These are phyloP conservation scores for Megastigmus dorsalis DNA, from an alignment of 2,888 invertebrate genomes.

Conservation along the genomic window DNA sequence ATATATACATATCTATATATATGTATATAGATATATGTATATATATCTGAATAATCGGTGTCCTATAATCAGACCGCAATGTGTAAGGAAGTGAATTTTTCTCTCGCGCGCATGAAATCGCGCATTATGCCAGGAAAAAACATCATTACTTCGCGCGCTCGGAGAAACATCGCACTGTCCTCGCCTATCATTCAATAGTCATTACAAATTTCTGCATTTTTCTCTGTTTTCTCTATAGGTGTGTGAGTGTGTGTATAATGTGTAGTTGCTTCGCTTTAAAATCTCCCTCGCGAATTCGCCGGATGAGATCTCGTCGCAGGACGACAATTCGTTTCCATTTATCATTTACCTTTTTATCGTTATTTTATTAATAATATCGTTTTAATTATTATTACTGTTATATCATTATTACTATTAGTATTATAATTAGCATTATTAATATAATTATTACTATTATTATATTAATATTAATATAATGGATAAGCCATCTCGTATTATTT, in stretches of 20 bases:
- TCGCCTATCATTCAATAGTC: slow-evolving; percentile 34
- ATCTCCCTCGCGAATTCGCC: slow-evolving; percentile 18
- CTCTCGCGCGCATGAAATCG: slow-evolving; percentile 4
- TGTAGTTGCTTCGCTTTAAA: too few species aligned
- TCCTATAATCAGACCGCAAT: too few species aligned
- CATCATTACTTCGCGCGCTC: slow-evolving; percentile 28
- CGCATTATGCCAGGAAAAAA: slow-evolving; percentile 33
- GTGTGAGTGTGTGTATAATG: background rate
- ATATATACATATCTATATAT: too few species aligned
- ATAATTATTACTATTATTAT: slow-evolving; percentile 36
- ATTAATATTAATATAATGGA: slow-evolving; percentile 25
- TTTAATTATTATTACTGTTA: slow-evolving; percentile 35
- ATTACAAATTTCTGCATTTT: background rate
- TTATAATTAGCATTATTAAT: slow-evolving; percentile 29
- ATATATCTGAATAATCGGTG: too few species aligned
- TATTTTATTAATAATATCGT: slow-evolving; percentile 29
- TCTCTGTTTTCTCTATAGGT: background rate
- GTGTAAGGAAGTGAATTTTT: slow-evolving; percentile 33
- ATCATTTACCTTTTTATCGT: background rate
- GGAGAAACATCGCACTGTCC: slow-evolving; percentile 54
- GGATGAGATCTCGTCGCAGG: slow-evolving; percentile 44
- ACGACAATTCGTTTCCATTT: slow-evolving; percentile 38
- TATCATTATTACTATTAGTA: slow-evolving; percentile 31
- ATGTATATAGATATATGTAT: too few species aligned
- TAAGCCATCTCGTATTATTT: slow-evolving; percentile 41